Percentiles rank a stretch among this genome's conserved stretches.
Evolutionary conservation across 2,888 invertebrate genomes (phyloP).

Genomic region (Acanthococcus lagerstroemiae): DNA sequence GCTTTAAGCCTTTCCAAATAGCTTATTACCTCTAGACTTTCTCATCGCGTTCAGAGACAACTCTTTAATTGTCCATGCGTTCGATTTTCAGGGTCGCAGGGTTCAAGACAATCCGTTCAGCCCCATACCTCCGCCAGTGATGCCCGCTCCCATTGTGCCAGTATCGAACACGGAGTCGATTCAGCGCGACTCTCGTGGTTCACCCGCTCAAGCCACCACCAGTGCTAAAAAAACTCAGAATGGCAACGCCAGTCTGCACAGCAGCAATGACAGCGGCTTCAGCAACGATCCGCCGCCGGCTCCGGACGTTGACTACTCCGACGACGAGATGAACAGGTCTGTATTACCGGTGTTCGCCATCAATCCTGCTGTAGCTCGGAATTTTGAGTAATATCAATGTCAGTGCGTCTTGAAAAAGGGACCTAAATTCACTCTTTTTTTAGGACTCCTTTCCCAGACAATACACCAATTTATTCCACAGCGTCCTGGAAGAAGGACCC

Average conservation of each 20-base stretch:
- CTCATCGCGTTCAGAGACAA: background rate
- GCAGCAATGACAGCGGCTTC: slow-evolving; percentile 85
- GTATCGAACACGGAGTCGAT: slow-evolving; percentile 29
- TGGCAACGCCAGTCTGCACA: slow-evolving; percentile 59
- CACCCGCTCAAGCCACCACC: slow-evolving; percentile 25
- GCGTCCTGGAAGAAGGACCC: too few relatives aligned
- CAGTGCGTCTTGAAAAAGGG: too few relatives aligned
- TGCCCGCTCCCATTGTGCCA: slow-evolving; percentile 38
- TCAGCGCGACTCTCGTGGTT: slow-evolving; percentile 14
- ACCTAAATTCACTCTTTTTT: too few relatives aligned
- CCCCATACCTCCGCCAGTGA: slow-evolving; percentile 33
- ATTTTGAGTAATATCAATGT: too few relatives aligned
- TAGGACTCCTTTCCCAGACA: too few relatives aligned
- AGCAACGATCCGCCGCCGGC: slow-evolving; percentile 77
- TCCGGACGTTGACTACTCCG: slow-evolving; percentile 82
- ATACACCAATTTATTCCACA: too few relatives aligned
- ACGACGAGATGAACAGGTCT: slow-evolving; percentile 71
- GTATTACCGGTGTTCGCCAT: too few relatives aligned
- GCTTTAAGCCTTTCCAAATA: too few relatives aligned
- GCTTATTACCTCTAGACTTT: too few relatives aligned
- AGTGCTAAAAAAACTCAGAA: slow-evolving; percentile 36
- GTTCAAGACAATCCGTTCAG: slow-evolving; percentile 23
- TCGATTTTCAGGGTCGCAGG: slow-evolving; percentile 3
- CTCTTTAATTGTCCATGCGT: background rate
- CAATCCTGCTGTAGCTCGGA: too few relatives aligned